These are phyloP conservation scores for Ammodramus savannarum DNA, from an alignment of 2,113 vertebrate species.

Conservation along the genomic window DNA sequence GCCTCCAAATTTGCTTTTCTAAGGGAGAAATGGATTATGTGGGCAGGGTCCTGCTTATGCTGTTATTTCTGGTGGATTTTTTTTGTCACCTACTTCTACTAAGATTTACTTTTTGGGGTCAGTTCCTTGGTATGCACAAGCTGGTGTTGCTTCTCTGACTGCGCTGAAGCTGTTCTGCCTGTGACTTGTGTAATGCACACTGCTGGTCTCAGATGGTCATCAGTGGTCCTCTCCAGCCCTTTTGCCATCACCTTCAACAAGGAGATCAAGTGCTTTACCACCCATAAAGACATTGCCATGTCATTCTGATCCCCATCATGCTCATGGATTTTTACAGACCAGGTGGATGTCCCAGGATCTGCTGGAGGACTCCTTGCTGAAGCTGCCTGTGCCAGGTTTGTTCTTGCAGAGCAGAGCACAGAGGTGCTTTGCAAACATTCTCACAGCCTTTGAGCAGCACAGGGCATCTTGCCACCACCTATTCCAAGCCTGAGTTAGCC, in stretches of 20 bases:
- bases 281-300: not conserved
- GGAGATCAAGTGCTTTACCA: not conserved
- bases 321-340: fast-evolving
- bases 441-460: not conserved
- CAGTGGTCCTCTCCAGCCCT: not conserved
- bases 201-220: not conserved
- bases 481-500: not conserved
- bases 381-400: not conserved
- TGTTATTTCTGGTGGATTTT: not conserved
- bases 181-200: not conserved
- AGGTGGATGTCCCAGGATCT: not conserved
- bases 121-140: not conserved
- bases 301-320: not conserved
- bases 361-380: not conserved
- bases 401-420: not conserved
- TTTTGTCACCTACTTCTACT: not conserved
- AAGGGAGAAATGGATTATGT: not conserved
- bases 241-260: not conserved
- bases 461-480: not conserved
- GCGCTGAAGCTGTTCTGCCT: not conserved
- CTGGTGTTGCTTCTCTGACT: not conserved
- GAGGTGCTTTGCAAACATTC: not conserved
- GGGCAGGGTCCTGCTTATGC: not conserved
- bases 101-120: not conserved
- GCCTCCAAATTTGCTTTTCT: not conserved